Base-by-base conservation (phyloP, 1,140 invertebrate species). In the Oncopodura yosiiana region DNA sequence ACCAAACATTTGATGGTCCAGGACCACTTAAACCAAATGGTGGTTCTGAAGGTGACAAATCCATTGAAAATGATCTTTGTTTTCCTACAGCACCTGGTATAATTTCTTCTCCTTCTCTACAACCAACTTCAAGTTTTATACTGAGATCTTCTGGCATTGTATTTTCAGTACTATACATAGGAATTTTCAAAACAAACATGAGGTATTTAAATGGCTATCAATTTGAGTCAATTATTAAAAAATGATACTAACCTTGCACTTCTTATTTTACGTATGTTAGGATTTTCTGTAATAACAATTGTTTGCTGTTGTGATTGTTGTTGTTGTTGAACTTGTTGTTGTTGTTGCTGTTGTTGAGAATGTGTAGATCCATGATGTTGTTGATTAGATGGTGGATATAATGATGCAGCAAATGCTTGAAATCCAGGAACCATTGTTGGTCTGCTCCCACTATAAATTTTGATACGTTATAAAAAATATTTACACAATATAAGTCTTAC, bases 71-170 rank as follows among this genome's bases (percentile, higher is more conserved):
- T 6, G 62, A 64, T n/a, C 62, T 38, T 34, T 64, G 62, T 34
- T 64, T 64, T 34, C 62, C 62, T 34, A 49, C 38, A 23, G 53
- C 27, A 9, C 34, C 37, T 23, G 39, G 24, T 12, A 29, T 49
- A 8, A 32, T 8, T 16, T 56, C 36, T 5, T 61, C 59, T 11
- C 61, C 62, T n/a, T 64, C 62, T 27, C 59, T 48, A n/a, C n/a
- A n/a, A 26, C 62, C 56, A 53, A 61, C 56, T 45, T 64, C 62
- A 30, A 64, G 53, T 44, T 64, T 64, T 27, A 64, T 64, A 39
- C 62, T 64, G 62, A 64, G 62, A 64, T 64, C 62, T 61, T 64
- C 62, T 11, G 62, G 62, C 62, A 64, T 64, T 11, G 59, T 60
- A 42, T 64, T 64, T 51, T 64, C 62, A n/a, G 62, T 60, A 56